Percentiles rank a stretch among this genome's conserved stretches.
Evolutionary conservation across 1,140 invertebrate species (phyloP).

Genomic region (Armadillidium nasatum): DNA sequence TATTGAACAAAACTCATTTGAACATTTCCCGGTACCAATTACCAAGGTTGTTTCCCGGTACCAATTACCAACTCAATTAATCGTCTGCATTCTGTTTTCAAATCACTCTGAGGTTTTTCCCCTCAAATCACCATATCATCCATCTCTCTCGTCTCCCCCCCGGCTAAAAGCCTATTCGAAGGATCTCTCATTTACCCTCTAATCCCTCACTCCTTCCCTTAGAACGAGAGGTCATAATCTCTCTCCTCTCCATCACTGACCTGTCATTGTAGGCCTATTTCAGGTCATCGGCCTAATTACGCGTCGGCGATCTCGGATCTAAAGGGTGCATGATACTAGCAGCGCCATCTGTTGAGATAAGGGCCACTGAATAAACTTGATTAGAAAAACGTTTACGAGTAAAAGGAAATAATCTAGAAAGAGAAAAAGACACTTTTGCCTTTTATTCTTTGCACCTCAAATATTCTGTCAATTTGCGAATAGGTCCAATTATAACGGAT

Average conservation of each 20-base stretch:
- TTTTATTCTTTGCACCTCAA: background rate
- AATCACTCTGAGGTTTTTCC: background rate
- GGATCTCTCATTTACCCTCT: background rate
- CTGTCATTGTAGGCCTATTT: conserved; percentile 12
- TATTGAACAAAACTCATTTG: too few species aligned
- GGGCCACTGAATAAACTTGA: conserved; percentile 7
- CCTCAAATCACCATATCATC: background rate
- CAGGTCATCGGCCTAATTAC: conserved; percentile 7
- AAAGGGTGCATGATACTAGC: background rate
- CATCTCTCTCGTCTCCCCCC: background rate
- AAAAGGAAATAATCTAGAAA: background rate
- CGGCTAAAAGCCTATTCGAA: background rate
- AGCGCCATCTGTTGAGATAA: conserved; percentile 5
- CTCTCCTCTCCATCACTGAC: conserved; percentile 10
- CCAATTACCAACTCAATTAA: too few species aligned
- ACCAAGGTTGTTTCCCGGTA: too few species aligned
- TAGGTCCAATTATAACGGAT: too few species aligned
- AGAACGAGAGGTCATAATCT: conserved; percentile 2
- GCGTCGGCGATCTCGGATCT: background rate
- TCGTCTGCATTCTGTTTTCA: too few species aligned
- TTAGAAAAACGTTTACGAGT: background rate
- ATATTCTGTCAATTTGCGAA: background rate
- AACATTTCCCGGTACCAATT: too few species aligned
- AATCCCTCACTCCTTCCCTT: conserved; percentile 2
- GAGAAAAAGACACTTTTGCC: background rate